Evolutionary conservation across 2,888 invertebrate genomes (phyloP).

Genomic region (Leucania comma): DNA sequence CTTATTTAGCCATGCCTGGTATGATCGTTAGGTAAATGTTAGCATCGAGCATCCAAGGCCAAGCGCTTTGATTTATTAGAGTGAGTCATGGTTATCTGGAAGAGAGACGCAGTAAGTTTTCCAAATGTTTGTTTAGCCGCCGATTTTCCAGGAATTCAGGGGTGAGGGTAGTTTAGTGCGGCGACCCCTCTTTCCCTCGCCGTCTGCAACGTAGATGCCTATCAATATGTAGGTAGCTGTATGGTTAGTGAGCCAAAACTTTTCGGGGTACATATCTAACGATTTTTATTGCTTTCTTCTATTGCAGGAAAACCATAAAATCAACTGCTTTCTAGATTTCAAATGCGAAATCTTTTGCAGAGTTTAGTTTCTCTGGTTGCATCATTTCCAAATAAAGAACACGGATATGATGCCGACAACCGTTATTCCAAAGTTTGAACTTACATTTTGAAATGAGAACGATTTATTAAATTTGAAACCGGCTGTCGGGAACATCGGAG

Average conservation of each 20-base stretch:
- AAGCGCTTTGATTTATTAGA: conserved; percentile 52
- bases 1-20: conserved; percentile 56
- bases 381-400: conserved; percentile 22
- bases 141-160: conserved; percentile 69
- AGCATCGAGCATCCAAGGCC: conserved; percentile 57
- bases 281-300: conserved; percentile 27
- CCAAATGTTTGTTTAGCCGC: conserved; percentile 61
- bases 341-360: conserved; percentile 12
- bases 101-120: conserved; percentile 55
- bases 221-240: conserved; percentile 40
- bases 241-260: conserved; percentile 45
- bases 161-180: conserved; percentile 62
- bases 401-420: not conserved
- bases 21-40: conserved; percentile 58
- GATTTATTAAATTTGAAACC: conserved; percentile 38
- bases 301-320: conserved; percentile 32
- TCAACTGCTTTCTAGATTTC: conserved; percentile 13
- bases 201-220: conserved; percentile 64
- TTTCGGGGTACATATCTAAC: conserved; percentile 50
- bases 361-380: not conserved
- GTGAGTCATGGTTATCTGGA: conserved; percentile 56
- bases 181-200: conserved; percentile 68
- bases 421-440: not conserved
- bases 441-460: conserved; percentile 5
- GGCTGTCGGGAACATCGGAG: conserved; percentile 41